Evolutionary conservation across 2,113 vertebrate species (phyloP).

Genomic region (Etheostoma spectabile): DNA sequence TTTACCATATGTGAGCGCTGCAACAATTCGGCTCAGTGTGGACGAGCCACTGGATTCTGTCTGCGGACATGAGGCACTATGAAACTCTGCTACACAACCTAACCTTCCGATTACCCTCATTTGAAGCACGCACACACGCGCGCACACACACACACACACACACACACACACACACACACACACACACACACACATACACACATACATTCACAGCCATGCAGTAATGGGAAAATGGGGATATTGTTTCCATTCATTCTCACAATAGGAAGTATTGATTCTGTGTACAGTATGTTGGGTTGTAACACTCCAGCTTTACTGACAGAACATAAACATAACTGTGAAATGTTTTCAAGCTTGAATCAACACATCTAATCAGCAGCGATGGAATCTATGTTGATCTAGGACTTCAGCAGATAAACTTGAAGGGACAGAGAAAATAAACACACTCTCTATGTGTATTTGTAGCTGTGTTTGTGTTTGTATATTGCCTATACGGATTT

Average conservation of each 20-base stretch:
- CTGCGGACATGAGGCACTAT: conserved; percentile 44
- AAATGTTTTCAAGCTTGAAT: conserved; percentile 66
- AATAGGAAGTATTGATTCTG: conserved; percentile 73
- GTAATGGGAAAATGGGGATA: conserved; percentile 35
- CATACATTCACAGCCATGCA: conserved; percentile 32
- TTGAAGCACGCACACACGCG: conserved; percentile 38
- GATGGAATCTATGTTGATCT: conserved; percentile 64
- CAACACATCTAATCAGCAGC: conserved; percentile 62
- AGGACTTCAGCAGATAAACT: conserved; percentile 69
- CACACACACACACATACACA: conserved; percentile 40
- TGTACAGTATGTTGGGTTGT: conserved; percentile 42
- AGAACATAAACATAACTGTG: conserved; percentile 64
- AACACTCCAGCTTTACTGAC: conserved; percentile 36
- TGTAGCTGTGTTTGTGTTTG: conserved; percentile 60
- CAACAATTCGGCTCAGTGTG: conserved; percentile 77
- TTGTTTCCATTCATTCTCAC: conserved; percentile 53
- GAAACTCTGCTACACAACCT: conserved; percentile 39
- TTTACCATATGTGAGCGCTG: conserved; percentile 76
- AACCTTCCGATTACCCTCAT: conserved; percentile 49
- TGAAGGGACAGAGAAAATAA: conserved; percentile 64
- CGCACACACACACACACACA: conserved; percentile 44
- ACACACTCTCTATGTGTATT: conserved; percentile 47
- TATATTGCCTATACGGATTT: conserved; percentile 24
- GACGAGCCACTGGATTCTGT: conserved; percentile 70
- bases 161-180: conserved; percentile 37